Conservation (phyloP, 2,797 vertebrate species). For the Synaphobranchus kaupii region DNA sequence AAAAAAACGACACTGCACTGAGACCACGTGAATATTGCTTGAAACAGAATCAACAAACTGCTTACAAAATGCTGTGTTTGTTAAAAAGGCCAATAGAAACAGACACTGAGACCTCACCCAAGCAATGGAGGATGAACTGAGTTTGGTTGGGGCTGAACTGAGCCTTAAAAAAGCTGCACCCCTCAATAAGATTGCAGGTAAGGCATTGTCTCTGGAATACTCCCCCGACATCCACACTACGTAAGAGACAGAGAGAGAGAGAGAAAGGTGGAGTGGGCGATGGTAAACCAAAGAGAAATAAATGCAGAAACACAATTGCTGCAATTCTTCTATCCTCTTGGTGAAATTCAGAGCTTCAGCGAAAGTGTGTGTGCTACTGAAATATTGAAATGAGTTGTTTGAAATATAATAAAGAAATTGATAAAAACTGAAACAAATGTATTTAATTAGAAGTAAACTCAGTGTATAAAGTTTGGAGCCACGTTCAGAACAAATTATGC, state of each 20-base stretch:
- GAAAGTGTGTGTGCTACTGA: background rate
- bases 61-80: background rate
- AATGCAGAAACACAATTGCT: background rate
- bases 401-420: slow-evolving; percentile 39
- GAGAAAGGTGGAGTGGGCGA: background rate
- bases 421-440: background rate
- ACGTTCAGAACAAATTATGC: background rate
- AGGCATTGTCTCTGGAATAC: slow-evolving; percentile 75
- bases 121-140: slow-evolving; percentile 76
- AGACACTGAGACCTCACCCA: slow-evolving; percentile 62
- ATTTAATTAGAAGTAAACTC: background rate
- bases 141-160: slow-evolving; percentile 77
- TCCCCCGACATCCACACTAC: slow-evolving; percentile 75
- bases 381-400: background rate
- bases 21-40: background rate
- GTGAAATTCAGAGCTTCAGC: background rate
- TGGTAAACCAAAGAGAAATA: background rate
- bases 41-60: background rate
- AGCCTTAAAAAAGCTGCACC: slow-evolving; percentile 74
- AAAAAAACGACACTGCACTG: slow-evolving; percentile 32
- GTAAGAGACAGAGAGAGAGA: slow-evolving; percentile 31
- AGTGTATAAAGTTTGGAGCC: background rate
- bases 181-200: slow-evolving; percentile 74
- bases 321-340: background rate
- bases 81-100: background rate